phyloP scores from a whole-genome alignment of 2,797 vertebrate species.

The Schizopygopsis pylzovi region DNA sequence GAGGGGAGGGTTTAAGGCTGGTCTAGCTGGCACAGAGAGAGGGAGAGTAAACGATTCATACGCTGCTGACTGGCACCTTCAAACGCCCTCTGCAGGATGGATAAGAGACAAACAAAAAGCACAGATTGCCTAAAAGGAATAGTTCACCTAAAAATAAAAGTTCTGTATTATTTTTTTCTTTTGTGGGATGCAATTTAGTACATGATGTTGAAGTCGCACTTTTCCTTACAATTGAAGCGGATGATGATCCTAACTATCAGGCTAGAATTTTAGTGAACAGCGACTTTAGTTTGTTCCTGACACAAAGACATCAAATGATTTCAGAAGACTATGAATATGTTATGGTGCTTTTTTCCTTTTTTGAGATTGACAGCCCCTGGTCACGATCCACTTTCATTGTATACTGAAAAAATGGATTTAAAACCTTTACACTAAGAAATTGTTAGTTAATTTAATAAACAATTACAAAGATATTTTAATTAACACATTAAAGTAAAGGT shows the following conservation, averaged over 20 bases:
- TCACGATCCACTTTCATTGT: neutral
- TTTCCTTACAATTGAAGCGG: neutral
- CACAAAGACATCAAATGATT: neutral
- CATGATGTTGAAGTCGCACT: neutral
- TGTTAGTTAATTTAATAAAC: neutral
- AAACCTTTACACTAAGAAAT: neutral
- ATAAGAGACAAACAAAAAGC: conserved; percentile 40
- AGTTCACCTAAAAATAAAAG: neutral
- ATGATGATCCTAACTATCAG: neutral
- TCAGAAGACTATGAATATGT: neutral
- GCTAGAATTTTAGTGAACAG: neutral
- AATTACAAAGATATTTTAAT: neutral
- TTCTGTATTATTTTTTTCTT: neutral
- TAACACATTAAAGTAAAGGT: neutral
- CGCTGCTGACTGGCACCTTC: conserved; percentile 23
- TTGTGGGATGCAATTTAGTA: neutral
- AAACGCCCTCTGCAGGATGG: conserved; percentile 40
- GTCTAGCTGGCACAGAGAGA: conserved; percentile 34
- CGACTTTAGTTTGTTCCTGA: neutral
- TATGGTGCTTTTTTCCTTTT: neutral
- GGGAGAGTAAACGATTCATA: conserved; percentile 47
- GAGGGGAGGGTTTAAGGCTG: conserved; percentile 42
- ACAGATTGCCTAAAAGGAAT: conserved; percentile 32
- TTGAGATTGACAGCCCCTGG: neutral
- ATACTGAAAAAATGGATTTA: neutral